Base-by-base conservation (phyloP, 1,140 invertebrate genomes). In the Pogonus chalceus region DNA sequence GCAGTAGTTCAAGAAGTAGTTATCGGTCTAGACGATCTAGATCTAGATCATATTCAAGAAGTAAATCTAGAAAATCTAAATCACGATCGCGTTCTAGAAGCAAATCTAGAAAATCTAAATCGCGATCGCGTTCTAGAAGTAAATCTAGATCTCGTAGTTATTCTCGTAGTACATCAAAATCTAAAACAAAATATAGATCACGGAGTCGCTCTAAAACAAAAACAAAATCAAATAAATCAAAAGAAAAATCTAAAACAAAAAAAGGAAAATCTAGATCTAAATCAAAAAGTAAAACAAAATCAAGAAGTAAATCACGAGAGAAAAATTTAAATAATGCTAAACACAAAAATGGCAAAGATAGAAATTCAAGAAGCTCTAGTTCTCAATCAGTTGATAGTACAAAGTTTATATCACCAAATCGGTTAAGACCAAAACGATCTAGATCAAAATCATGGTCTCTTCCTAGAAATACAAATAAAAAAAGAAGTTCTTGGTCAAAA, bases 381-480 rank as follows among this genome's bases (percentile, higher is more conserved):
- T 56, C 51, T 24, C 57, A 60, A 35, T 64, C 61, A 12, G 58
- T 64, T 18, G 65, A 66, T 55, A 61, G 64, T 51, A 62, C 64
- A 1, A 65, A 62, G 35, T 67, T 67, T 55, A 60, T 66, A 31
- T 65, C 65, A 2, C 65, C 65, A 18, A 61, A 52, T 52, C 60
- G 56, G 35, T 59, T 55, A 21, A 47, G 52, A 22, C 58, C 24
- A 51, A 54, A 58, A 43, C 64, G 58, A 35, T 54, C 53, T 35
- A 67, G 63, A 49, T 69, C 69, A 9, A 67, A 60, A 16, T 70
- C 66, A 2, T 64, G 64, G 60, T 66, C 64, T 18, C 20, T 64
- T 50, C 60, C 62, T 53, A 56, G 59, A 37, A 51, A 48, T 12
- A 58, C 57, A n/a, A 56, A 57, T 50, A 52, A 51, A n/a, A 50